phyloP scores from a whole-genome alignment of 1,140 invertebrate species.

The Sitobion miscanthi region DNA sequence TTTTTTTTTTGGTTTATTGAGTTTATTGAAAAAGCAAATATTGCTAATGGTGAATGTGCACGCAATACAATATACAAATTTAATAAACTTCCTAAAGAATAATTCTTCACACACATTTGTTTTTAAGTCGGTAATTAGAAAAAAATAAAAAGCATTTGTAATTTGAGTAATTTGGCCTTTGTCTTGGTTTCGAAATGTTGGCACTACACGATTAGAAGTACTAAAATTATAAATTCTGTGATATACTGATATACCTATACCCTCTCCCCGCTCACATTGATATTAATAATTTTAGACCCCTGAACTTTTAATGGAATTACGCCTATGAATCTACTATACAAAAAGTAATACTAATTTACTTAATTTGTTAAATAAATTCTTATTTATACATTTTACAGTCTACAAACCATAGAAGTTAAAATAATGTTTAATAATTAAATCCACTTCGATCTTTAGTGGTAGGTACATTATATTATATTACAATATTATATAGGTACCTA shows the following conservation, averaged over 20 bases:
- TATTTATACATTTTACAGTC: too few relatives aligned
- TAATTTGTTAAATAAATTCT: too few relatives aligned
- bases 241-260: neutral
- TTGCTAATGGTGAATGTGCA: neutral
- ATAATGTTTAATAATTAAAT: too few relatives aligned
- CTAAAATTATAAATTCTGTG: neutral
- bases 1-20: neutral
- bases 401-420: too few relatives aligned
- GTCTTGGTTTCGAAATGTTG: neutral
- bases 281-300: too few relatives aligned
- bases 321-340: too few relatives aligned
- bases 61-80: neutral
- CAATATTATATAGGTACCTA: too few relatives aligned
- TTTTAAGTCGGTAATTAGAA: neutral
- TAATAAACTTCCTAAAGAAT: neutral
- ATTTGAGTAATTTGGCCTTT: neutral
- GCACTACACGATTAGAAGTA: neutral
- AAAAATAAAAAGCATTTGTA: neutral
- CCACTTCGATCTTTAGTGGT: too few relatives aligned
- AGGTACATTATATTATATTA: too few relatives aligned
- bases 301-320: too few relatives aligned
- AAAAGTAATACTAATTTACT: too few relatives aligned
- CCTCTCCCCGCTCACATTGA: too few relatives aligned
- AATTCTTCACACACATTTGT: neutral
- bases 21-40: neutral